phyloP scores from a whole-genome alignment of 2,113 vertebrate genomes.

The Pollachius pollachius region DNA sequence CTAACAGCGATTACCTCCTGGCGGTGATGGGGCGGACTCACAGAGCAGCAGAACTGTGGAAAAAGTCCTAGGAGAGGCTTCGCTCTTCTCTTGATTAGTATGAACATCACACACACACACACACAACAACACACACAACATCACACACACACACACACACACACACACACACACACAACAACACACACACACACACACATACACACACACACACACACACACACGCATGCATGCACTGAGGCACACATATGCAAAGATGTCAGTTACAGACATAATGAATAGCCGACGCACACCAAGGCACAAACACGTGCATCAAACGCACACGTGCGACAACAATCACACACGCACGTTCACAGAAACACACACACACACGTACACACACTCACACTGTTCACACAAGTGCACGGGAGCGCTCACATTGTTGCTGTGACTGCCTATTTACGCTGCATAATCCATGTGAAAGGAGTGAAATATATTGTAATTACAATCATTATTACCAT shows the following conservation, averaged over 20 bases:
- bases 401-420: not conserved
- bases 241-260: conserved; percentile 1
- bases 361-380: not conserved
- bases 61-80: not conserved
- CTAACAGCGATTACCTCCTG: conserved; percentile 49
- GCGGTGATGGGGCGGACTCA: conserved; percentile 52
- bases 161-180: not conserved
- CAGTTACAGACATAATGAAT: not conserved
- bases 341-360: not conserved
- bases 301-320: not conserved
- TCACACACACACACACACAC: not conserved
- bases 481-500: conserved; percentile 61
- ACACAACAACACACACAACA: no score
- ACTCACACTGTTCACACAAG: not conserved
- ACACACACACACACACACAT: not conserved
- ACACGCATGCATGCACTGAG: conserved; percentile 6
- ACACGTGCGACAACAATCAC: not conserved
- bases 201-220: not conserved
- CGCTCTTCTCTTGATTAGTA: not conserved
- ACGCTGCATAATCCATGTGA: conserved; percentile 53
- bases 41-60: conserved; percentile 16
- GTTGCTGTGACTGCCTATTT: conserved; percentile 38
- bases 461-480: conserved; percentile 30
- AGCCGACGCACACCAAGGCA: not conserved
- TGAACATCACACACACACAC: not conserved